Evolutionary conservation across 2,888 invertebrate genomes (phyloP), one percentile per base, ranked within the genome.

Genomic region (Heliconius charithonia): DNA sequence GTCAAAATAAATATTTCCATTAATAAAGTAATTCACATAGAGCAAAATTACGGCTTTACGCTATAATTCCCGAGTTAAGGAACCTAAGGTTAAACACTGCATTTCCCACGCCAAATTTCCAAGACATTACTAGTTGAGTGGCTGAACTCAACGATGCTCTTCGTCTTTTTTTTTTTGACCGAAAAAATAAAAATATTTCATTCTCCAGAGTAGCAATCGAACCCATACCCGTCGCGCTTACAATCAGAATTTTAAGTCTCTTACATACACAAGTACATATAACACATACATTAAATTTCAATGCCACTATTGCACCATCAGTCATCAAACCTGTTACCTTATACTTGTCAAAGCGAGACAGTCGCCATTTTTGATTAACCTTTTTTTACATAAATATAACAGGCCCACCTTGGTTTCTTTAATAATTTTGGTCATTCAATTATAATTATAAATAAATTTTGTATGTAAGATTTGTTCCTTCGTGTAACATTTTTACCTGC

Each of bases 331-430:
- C 69, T 69, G 69, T 69, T 45, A 25, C 69, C 66, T 41, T 2
- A 25, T 27, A 45, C 41, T 25, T 41, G 69, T 69, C 45, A 69
- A 25, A 2, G 69, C n/a, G 69, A 41, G 69, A 69, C 41, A 45
- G 16, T 41, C 41, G 69, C 41, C 13, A 41, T 69, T 69, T 69
- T 45, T 69, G 69, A 69, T 45, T 69, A 69, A 69, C 69, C 69
- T 69, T 37, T 67, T 67, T 25, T 41, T 25, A n/a, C 10, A n/a
- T 12, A 37, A 37, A 67, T 37, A 37, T 67, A 41, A 41, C 66
- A 37, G 37, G 19, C 41, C 41, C 37, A 41, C 67, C 69, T 69
- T 69, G 69, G 25, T 25, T 45, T 41, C 41, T 69, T 69, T 9
- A 69, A 69, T 25, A 41, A 41, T 69, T 69, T 69, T 45, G 69